phyloP scores from a whole-genome alignment of 1,140 invertebrate species.

The Hesperophylax magnus region DNA sequence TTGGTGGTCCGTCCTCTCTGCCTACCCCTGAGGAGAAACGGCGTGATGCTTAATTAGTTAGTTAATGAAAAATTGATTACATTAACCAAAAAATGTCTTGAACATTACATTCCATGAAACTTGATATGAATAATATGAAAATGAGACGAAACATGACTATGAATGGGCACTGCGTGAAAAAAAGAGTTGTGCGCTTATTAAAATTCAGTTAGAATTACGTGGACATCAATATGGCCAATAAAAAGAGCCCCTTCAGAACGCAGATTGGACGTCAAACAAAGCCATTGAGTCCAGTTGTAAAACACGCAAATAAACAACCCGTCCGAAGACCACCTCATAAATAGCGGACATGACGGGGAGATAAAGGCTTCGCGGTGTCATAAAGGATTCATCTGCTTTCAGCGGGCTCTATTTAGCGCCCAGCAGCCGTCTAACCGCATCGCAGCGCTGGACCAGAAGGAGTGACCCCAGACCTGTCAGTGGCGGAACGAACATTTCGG shows the following conservation, averaged over 20 bases:
- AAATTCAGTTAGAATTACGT: conserved; percentile 1
- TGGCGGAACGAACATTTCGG: background rate
- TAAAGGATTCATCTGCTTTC: conserved; percentile 19
- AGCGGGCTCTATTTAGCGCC: background rate
- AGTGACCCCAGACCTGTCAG: background rate
- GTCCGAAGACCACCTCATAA: conserved; percentile 2
- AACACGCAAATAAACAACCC: conserved; percentile 22
- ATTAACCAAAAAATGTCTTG: no score
- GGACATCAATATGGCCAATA: background rate
- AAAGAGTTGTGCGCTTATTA: no score
- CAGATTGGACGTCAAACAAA: conserved; percentile 11
- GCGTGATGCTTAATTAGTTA: no score
- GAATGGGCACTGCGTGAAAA: no score
- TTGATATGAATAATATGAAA: no score
- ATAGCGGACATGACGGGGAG: conserved; percentile 1
- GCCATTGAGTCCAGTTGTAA: conserved; percentile 2
- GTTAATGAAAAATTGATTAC: no score
- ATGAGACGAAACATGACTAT: no score
- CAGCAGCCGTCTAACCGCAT: conserved; percentile 1
- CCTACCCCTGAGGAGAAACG: no score
- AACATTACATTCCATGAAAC: no score
- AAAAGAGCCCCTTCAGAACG: background rate
- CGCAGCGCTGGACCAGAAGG: background rate
- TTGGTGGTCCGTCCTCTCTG: no score
- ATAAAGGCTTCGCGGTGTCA: conserved; percentile 23